Evolutionary conservation across 2,113 vertebrate species (phyloP), one percentile per base, ranked within the genome.

Genomic region (Circaetus cinerascens): DNA sequence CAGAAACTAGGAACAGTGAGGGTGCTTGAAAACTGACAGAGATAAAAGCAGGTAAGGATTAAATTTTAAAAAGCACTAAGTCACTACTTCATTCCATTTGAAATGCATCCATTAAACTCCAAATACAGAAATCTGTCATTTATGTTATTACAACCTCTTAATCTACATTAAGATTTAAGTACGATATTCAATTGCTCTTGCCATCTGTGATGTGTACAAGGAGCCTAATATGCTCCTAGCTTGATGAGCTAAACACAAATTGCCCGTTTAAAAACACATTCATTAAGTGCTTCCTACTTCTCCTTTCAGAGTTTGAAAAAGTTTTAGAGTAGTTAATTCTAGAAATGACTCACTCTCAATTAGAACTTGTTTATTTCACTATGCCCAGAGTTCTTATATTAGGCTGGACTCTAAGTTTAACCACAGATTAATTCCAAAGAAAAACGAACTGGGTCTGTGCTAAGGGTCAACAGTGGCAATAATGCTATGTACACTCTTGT

Each of bases 201-300:
- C 93, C 91, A 91, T 93, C 95, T 95, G 89, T 81, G 93, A 79
- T 75, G 84, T 57, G 43, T n/a, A 76, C 63, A 76, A 85, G 69
- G 13, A 91, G 74, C 45, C 38, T 69, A 80, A 74, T 27, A 23
- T 7, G 25, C 72, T 79, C 59, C 69, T 43, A 32, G 74, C 71
- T 86, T 74, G 92, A 94, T 82, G 66, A 93, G 81, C 93, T 79
- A 64, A 95, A 93, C 74, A 91, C 84, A 90, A 96, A 96, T 94
- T 96, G 93, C 84, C 45, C 74, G 0, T 82, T 94, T 95, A 95
- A 97, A 95, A 97, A 93, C 86, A 94, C 67, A 91, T 93, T 95
- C 91, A 95, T 96, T 96, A 95, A 93, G 77, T 66, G 81, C 78
- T 93, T 94, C 90, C 93, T 81, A 88, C 73, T 95, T 86, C 93